A percentile compares a stretch with the other conserved stretches of the same genome.
Conservation (phyloP, 2,113 vertebrate species). For the Empidonax traillii region DNA sequence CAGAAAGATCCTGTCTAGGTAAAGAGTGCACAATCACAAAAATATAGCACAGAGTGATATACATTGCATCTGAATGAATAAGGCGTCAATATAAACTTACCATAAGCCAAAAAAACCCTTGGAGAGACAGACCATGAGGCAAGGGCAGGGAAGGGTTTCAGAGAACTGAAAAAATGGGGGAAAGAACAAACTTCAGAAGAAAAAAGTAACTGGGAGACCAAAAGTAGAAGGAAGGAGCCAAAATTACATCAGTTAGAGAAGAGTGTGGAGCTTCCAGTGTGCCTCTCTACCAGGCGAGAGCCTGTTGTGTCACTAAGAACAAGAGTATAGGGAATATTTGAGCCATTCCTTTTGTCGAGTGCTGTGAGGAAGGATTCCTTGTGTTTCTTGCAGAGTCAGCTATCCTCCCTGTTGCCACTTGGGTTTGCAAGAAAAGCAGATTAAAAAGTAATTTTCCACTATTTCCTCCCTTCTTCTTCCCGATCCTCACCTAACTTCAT, state of each 20-base stretch:
- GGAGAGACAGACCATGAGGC: not conserved
- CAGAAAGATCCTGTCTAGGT: not conserved
- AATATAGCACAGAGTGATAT: not conserved
- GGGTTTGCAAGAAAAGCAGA: not conserved
- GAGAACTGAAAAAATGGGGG: not conserved
- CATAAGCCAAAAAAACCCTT: not conserved
- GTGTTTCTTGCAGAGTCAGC: not conserved
- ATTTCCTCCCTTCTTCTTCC: not conserved
- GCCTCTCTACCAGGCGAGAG: not conserved
- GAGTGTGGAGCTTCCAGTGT: not conserved
- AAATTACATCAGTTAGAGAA: not conserved
- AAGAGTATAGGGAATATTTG: not conserved
- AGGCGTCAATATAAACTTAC: not conserved
- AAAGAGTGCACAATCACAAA: not conserved
- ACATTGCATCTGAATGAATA: not conserved
- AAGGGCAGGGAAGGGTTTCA: not conserved
- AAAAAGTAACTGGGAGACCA: not conserved
- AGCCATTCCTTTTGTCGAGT: not conserved
- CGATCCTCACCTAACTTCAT: not conserved
- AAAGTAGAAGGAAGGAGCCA: not conserved
- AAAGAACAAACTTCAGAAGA: not conserved
- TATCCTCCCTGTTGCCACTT: not conserved
- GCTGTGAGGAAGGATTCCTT: not conserved
- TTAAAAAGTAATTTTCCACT: not conserved
- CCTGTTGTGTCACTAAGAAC: not conserved